Evolutionary conservation across 2,797 vertebrate genomes (phyloP), one percentile per base, ranked within the genome.

Genomic region (Sebastes nivosus): DNA sequence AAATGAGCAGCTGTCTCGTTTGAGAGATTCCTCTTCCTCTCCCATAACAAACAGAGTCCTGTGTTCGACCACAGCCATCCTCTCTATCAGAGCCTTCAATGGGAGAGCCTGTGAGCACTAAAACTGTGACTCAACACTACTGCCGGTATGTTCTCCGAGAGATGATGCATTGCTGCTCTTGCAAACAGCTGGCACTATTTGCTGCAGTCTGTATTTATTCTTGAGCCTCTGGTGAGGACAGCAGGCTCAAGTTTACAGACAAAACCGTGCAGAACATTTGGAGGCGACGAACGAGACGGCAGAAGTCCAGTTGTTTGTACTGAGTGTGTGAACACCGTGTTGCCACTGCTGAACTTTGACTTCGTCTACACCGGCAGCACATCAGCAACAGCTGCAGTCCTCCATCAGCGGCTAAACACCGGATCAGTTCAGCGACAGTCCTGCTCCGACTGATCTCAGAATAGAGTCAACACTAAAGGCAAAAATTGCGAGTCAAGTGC

Each of bases 1-100:
- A 88, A 90, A 90, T 83, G 87, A 91, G 90, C 93, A 94, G 93
- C 94, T 93, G 93, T 89, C 83, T 72, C 6, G 66, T 75, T 27
- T 55, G 71, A 71, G 78, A 88, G 80, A 88, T 87, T 83, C 86
- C 82, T 84, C 90, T 92, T 95, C 94, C 93, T 91, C 74, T 67
- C 24, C 3, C 2, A n/a, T 61, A 89, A 94, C 92, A 94, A 90
- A 87, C 85, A 2, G 30, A 38, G 86, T 79, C 64, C 86, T 93
- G 93, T 93, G 80, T 79, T 70, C 16, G 10, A 29, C 63, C 67
- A 80, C 80, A 79, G 85, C 34, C 69, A 1, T 50, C 70, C 73
- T 63, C 66, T 83, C 81, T 84, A 11, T 79, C 75, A 2, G 32
- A n/a, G 64, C 52, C 63, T 34, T 86, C 86, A 83, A 79, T 73